Evolutionary conservation across 1,140 invertebrate species (phyloP).

Genomic region (Platyura marginata): DNA sequence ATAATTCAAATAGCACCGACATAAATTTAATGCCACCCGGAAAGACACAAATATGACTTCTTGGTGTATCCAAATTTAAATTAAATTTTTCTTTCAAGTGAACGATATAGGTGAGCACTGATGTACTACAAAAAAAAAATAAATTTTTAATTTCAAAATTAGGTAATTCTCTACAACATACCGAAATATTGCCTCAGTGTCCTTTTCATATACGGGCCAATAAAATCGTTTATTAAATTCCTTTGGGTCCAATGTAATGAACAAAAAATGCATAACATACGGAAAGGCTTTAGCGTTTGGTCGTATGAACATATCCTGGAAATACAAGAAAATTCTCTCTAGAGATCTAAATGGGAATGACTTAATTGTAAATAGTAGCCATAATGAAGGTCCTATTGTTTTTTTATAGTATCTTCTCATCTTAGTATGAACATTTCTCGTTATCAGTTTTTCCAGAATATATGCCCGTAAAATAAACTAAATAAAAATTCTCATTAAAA

Average conservation of each 20-base stretch:
- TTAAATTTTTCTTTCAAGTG: conserved; percentile 19
- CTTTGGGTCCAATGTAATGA: conserved; percentile 24
- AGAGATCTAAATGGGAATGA: too few relatives aligned
- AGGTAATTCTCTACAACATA: neutral
- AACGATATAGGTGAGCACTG: conserved; percentile 18
- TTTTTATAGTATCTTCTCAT: too few relatives aligned
- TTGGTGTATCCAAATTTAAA: conserved; percentile 15
- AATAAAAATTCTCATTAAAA: too few relatives aligned
- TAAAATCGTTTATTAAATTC: conserved; percentile 25
- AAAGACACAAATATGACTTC: conserved; percentile 20
- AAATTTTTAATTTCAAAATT: neutral
- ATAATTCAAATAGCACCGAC: neutral
- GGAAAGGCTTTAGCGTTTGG: conserved; percentile 29
- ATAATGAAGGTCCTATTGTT: too few relatives aligned
- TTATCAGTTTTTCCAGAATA: too few relatives aligned
- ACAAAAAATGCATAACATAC: conserved; percentile 27
- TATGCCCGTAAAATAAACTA: neutral
- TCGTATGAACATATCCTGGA: conserved; percentile 31
- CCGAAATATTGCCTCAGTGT: conserved; percentile 26
- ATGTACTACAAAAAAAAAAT: conserved; percentile 6
- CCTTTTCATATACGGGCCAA: conserved; percentile 30
- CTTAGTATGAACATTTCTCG: too few relatives aligned
- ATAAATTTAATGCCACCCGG: conserved; percentile 22
- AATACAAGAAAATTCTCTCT: too few relatives aligned
- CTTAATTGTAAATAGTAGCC: too few relatives aligned